Base-by-base conservation (phyloP, 1,140 invertebrate species). In the Diploscapter pachys region DNA sequence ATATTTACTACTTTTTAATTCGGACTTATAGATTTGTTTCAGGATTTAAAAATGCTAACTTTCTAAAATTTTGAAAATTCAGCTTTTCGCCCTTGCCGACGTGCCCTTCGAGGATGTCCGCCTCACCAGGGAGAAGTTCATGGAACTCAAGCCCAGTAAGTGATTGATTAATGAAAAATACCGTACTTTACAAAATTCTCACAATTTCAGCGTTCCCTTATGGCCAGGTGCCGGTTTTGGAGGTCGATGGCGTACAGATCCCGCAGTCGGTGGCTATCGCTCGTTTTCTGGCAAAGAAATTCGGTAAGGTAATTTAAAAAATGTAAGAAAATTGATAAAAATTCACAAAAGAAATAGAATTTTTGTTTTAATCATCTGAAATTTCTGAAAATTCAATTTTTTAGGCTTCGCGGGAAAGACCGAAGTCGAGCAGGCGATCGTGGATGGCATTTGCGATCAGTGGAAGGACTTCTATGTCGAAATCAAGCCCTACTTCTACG, bases 391-490 rank as follows among this genome's bases (percentile, higher is more conserved):
- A 31, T 31, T 1, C 31, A 31, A 31, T 31, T 31, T 31, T 31
- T 31, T 31, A 31, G 73, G 73, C 3, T 63, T 55, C 48, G 70
- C 70, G 11, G 70, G 70, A 61, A 71, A 63, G 49, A 71, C 57
- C 13, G 13, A 48, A 50, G 56, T 55, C 8, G 70, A 71, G 52
- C 57, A 57, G 6, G 70, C 70, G 3, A 31, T 61, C 8, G 70
- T 55, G 52, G 70, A 71, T 3, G 70, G 57, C 13, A 57, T 71
- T 11, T 48, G 54, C 70, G 70, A 71, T 62, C 70, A 71, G 31
- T 61, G 53, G 57, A 71, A 71, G 59, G 70, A 71, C 57, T 71
- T 71, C 57, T 63, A 71, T 11, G 51, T 13, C 13, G 70, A 71
- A 31, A 62, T 71, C 61, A 71, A 63, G 31, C 66, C 66, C 49